These are phyloP conservation scores for Notothenia coriiceps DNA, from an alignment of 2,113 vertebrate genomes.

Conservation along the genomic window DNA sequence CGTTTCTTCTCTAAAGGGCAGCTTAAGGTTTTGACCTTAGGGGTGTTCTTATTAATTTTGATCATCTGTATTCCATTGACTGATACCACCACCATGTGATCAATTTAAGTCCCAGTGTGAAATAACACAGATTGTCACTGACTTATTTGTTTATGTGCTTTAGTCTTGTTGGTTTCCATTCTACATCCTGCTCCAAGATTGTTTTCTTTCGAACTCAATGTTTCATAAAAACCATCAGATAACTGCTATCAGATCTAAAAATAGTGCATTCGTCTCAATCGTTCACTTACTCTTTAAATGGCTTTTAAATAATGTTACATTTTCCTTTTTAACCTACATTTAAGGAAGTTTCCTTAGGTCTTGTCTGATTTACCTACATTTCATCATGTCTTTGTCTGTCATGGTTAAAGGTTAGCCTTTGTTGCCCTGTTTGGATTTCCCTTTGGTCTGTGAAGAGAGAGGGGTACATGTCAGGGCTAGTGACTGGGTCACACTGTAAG, in stretches of 20 bases:
- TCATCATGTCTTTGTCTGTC: neutral
- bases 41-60: conserved; percentile 1
- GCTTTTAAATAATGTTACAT: neutral
- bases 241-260: neutral
- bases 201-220: neutral
- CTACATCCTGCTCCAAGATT: neutral
- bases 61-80: conserved; percentile 21
- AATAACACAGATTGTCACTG: conserved; percentile 39
- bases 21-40: neutral
- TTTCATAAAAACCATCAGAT: neutral
- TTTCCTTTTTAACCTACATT: neutral
- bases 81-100: conserved; percentile 17
- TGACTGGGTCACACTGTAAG: no score
- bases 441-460: no score
- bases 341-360: neutral
- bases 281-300: neutral
- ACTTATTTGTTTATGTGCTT: conserved; percentile 5
- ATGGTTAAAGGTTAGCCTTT: no score
- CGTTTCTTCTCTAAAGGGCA: neutral
- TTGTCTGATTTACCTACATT: neutral
- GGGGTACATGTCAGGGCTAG: no score
- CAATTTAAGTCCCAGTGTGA: conserved; percentile 37
- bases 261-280: neutral
- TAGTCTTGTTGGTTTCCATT: conserved; percentile 3
- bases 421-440: no score